Conservation (phyloP, 1,140 invertebrate genomes). For the Diploscapter pachys region DNA sequence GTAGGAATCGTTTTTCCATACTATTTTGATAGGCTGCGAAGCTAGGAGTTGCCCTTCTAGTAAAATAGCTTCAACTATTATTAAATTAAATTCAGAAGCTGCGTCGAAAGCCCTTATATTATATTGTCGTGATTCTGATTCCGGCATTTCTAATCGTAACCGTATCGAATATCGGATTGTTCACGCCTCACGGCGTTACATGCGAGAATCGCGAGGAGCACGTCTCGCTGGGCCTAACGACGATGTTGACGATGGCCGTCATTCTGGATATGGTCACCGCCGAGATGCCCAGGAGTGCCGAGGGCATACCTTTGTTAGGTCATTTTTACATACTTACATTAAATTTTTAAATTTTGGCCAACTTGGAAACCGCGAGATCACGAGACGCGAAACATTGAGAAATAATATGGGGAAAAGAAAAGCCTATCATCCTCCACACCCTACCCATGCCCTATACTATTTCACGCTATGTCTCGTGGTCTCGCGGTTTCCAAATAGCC, state of each 20-base stretch:
- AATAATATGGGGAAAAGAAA: too few relatives aligned
- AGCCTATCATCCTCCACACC: too few relatives aligned
- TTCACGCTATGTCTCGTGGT: too few relatives aligned
- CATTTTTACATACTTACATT: background rate
- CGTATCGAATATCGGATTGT: conserved; percentile 29
- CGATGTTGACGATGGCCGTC: conserved; percentile 36
- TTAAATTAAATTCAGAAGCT: conserved; percentile 10
- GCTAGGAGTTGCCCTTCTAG: background rate
- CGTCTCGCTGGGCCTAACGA: conserved; percentile 30
- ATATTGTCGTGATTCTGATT: conserved; percentile 30
- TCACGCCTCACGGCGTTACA: conserved; percentile 32
- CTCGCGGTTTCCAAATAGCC: too few relatives aligned
- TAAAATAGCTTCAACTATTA: background rate
- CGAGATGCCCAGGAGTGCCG: conserved; percentile 30
- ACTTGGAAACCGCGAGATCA: too few relatives aligned
- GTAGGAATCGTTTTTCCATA: too few relatives aligned
- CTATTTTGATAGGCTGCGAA: too few relatives aligned
- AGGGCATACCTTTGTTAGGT: conserved; percentile 32
- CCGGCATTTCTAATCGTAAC: conserved; percentile 34
- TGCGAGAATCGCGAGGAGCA: conserved; percentile 29
- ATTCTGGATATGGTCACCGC: conserved; percentile 33
- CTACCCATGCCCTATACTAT: too few relatives aligned
- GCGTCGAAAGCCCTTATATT: conserved; percentile 29
- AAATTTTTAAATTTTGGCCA: background rate
- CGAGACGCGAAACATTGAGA: too few relatives aligned